Evolutionary conservation across 2,797 vertebrate species (phyloP).

Genomic region (Mus caroli): DNA sequence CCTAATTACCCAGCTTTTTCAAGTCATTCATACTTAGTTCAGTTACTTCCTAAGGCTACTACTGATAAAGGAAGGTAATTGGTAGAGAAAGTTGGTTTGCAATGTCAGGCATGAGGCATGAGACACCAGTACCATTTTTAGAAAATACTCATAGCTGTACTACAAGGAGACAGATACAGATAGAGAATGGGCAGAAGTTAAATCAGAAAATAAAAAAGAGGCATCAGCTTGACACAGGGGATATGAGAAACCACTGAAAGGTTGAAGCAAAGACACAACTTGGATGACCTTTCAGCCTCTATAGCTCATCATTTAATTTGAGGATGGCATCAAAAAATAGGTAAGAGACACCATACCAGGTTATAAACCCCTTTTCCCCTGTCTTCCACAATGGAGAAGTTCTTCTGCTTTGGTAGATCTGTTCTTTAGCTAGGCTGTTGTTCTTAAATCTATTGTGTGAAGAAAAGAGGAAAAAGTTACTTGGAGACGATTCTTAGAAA

Average conservation of each 20-base stretch:
- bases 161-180: not conserved
- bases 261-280: not conserved
- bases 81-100: not conserved
- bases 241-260: not conserved
- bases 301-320: not conserved
- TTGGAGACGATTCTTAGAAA: constrained; percentile 45
- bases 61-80: constrained; percentile 6
- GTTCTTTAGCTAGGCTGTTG: not conserved
- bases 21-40: not conserved
- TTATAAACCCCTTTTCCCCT: not conserved
- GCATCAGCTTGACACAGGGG: not conserved
- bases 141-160: not conserved
- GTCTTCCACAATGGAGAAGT: not conserved
- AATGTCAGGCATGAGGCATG: not conserved
- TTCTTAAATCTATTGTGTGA: not conserved
- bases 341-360: not conserved
- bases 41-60: not conserved
- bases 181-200: not conserved
- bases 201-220: not conserved
- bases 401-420: not conserved
- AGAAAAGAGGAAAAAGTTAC: not conserved
- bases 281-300: not conserved
- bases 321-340: not conserved
- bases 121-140: not conserved
- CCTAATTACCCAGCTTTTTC: constrained; percentile 7